Percentiles rank a stretch among this genome's conserved stretches.
These are phyloP conservation scores for Aethes cnicana DNA, from an alignment of 2,888 invertebrate species.

Conservation along the genomic window DNA sequence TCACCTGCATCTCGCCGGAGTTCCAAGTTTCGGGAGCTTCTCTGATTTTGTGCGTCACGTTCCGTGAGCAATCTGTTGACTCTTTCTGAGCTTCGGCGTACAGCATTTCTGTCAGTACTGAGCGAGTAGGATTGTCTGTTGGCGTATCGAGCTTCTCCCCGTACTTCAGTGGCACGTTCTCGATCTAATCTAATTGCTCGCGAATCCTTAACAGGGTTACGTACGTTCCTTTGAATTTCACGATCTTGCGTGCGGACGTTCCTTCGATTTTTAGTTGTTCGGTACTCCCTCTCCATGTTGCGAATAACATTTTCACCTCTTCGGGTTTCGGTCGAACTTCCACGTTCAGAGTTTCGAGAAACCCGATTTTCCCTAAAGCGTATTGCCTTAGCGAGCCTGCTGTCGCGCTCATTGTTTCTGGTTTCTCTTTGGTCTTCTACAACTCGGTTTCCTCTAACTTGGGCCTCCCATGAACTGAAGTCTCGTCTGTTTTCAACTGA, in stretches of 20 bases:
- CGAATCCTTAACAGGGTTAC: conserved; percentile 4
- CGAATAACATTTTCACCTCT: background rate
- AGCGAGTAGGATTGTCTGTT: conserved; percentile 1
- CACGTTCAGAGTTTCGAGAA: background rate
- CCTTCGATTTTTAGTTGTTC: conserved; percentile 4
- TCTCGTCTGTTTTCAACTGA: background rate
- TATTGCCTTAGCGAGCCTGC: background rate
- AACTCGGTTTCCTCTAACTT: background rate
- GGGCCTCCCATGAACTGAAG: background rate
- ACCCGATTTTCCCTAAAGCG: background rate
- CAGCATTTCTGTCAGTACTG: background rate
- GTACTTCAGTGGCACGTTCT: background rate
- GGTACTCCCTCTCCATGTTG: background rate
- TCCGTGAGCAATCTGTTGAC: background rate
- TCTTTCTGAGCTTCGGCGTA: background rate
- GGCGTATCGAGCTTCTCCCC: background rate
- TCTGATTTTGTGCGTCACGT: background rate
- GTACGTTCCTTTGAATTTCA: background rate
- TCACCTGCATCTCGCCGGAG: background rate
- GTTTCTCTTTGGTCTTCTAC: conserved; percentile 1
- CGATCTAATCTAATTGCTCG: background rate
- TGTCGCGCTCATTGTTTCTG: background rate
- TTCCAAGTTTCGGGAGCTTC: background rate
- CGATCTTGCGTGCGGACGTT: background rate
- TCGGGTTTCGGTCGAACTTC: conserved; percentile 5